A percentile compares a stretch with the other conserved stretches of the same genome.
phyloP scores from a whole-genome alignment of 1,140 invertebrate species.

The Drosophila cardini region DNA sequence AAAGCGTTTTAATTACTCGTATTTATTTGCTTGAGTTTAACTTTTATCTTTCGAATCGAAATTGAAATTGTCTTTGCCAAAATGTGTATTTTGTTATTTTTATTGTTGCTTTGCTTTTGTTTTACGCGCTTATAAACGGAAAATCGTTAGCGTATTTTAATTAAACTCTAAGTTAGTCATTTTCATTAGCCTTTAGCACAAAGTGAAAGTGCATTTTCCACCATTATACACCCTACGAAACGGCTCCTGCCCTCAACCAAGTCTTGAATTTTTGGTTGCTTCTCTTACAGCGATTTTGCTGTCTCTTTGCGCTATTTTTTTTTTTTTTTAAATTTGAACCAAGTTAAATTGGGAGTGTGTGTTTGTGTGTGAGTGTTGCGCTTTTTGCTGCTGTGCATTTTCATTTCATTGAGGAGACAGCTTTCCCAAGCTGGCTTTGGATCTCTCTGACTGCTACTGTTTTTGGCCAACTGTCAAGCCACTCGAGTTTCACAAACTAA shows the following conservation, averaged over 20 bases:
- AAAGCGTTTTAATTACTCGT: no score
- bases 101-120: conserved; percentile 34
- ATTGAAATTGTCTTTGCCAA: not conserved
- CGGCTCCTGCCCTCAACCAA: not conserved
- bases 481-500: conserved; percentile 74
- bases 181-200: conserved; percentile 75
- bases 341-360: conserved; percentile 50
- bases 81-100: conserved; percentile 13
- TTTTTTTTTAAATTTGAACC: conserved; percentile 48
- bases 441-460: not conserved
- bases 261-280: not conserved
- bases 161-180: conserved; percentile 83
- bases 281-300: conserved; percentile 8
- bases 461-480: conserved; percentile 50
- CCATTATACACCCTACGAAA: not conserved
- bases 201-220: conserved; percentile 59
- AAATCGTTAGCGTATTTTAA: conserved; percentile 79
- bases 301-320: no score
- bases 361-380: conserved; percentile 68
- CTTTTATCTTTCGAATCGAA: not conserved
- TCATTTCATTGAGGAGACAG: conserved; percentile 79
- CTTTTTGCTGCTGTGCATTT: conserved; percentile 76
- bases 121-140: conserved; percentile 44
- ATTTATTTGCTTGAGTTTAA: not conserved
- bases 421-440: conserved; percentile 45